Evolutionary conservation across 2,113 vertebrate genomes (phyloP), one percentile per base, ranked within the genome.

Genomic region (Malurus alboscapulatus): DNA sequence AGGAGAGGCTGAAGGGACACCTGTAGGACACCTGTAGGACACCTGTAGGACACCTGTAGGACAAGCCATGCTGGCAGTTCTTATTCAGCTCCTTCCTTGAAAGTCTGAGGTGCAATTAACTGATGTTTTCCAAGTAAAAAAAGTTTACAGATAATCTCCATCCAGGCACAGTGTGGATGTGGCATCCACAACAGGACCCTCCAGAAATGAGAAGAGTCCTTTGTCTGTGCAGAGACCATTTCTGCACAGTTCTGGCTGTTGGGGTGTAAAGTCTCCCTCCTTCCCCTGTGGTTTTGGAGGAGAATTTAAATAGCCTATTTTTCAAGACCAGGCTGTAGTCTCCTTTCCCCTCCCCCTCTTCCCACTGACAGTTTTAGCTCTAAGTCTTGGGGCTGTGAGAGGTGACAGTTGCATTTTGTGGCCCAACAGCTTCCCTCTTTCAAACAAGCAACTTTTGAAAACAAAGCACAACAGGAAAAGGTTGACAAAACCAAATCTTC

Each of bases 361-460:
- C 63, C 92, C 90, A 84, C 51, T 40, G 65, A 84, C 29, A 62
- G 73, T 95, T 94, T 94, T 88, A 95, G 75, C 67, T 93, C 40
- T 16, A 6, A 45, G 29, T 50, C 71, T 74, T 17, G 1, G 48
- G 63, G 57, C 92, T 74, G 65, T 0, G 24, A 91, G 84, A 67
- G 72, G 68, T 81, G 93, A 86, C 96, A 61, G 96, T 90, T 96
- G 82, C 4, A 3, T 88, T 91, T 94, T 95, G 96, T 92, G 96
- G 94, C 73, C 92, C 88, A 96, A 95, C 84, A 84, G 65, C 93
- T 96, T 96, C 92, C 88, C 79, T 74, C 75, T 96, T 94, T 95
- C 72, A 77, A 83, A 94, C 0, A 24, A 50, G 36, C 36, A 30
- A 69, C 44, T 38, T 83, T 21, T 71, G 72, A 94, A 94, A 90